phyloP scores from a whole-genome alignment of 2,888 invertebrate species.

The Parnassius smintheus region DNA sequence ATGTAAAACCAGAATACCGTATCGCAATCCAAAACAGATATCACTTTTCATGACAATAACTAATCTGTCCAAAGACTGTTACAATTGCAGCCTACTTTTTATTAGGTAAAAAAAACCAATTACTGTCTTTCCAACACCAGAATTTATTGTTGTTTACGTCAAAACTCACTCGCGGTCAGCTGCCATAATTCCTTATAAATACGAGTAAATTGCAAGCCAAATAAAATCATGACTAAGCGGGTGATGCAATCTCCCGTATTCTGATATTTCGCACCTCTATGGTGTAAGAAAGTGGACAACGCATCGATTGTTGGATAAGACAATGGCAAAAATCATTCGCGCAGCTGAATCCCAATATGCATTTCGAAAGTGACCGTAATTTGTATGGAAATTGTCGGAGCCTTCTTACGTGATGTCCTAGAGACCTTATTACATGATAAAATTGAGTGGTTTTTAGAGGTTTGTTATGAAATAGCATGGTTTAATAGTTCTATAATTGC shows the following conservation, averaged over 20 bases:
- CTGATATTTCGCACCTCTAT: conserved; percentile 23
- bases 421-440: conserved; percentile 65
- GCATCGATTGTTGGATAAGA: conserved; percentile 40
- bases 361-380: conserved; percentile 75
- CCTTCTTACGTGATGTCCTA: conserved; percentile 60
- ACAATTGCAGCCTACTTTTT: conserved; percentile 34
- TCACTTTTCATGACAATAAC: conserved; percentile 34
- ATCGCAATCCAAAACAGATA: conserved; percentile 2
- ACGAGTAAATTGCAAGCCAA: conserved; percentile 60
- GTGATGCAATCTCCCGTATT: conserved; percentile 51
- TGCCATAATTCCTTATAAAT: conserved; percentile 58
- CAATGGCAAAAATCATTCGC: conserved; percentile 61
- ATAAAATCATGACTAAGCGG: conserved; percentile 62
- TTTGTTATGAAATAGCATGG: conserved; percentile 26
- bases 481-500: neutral
- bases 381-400: conserved; percentile 69
- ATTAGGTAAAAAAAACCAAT: conserved; percentile 35
- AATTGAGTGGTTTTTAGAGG: conserved; percentile 43
- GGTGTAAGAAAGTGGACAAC: conserved; percentile 19
- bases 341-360: conserved; percentile 58
- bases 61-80: conserved; percentile 34
- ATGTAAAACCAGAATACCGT: conserved; percentile 15
- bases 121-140: conserved; percentile 32
- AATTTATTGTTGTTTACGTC: conserved; percentile 37
- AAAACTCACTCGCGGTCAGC: conserved; percentile 42